Conservation (phyloP, 2,888 invertebrate species). For the Scaptomyza polygonia region DNA sequence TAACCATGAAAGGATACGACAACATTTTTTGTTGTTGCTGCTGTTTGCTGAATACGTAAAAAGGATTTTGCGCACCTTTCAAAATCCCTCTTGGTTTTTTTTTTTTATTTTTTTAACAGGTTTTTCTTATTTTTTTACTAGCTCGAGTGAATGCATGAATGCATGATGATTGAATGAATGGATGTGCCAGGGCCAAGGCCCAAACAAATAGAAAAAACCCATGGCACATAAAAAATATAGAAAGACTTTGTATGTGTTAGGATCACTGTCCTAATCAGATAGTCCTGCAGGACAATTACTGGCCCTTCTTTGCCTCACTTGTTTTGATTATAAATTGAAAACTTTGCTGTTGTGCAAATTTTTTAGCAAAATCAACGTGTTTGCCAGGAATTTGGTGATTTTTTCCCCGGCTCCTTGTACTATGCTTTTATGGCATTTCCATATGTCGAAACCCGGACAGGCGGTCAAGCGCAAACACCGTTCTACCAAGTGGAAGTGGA, state of each 20-base stretch:
- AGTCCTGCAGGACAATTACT: slow-evolving; percentile 34
- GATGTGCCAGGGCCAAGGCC: slow-evolving; percentile 52
- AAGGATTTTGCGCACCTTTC: slow-evolving; percentile 78
- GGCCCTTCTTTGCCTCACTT: slow-evolving; percentile 41
- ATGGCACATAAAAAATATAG: background rate
- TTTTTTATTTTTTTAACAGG: slow-evolving; percentile 27
- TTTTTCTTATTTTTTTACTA: slow-evolving; percentile 38
- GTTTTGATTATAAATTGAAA: slow-evolving; percentile 78
- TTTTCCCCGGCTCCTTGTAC: background rate
- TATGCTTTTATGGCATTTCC: slow-evolving; percentile 55
- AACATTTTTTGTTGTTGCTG: slow-evolving; percentile 47
- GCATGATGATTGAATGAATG: slow-evolving; percentile 69
- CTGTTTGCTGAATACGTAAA: slow-evolving; percentile 59
- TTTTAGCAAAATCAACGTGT: slow-evolving; percentile 68
- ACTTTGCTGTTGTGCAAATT: slow-evolving; percentile 70
- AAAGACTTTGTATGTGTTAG: slow-evolving; percentile 39
- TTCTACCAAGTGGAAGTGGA: slow-evolving; percentile 63
- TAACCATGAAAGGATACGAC: slow-evolving; percentile 71
- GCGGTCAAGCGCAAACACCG: slow-evolving; percentile 74
- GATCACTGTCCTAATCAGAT: slow-evolving; percentile 68
- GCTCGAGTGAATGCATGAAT: slow-evolving; percentile 63
- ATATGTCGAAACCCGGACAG: slow-evolving; percentile 63
- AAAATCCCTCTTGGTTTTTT: slow-evolving; percentile 53
- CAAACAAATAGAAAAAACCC: slow-evolving; percentile 6
- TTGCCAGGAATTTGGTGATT: slow-evolving; percentile 50